Conservation (phyloP, 2,113 vertebrate genomes). For the Dromiciops gliroides region DNA sequence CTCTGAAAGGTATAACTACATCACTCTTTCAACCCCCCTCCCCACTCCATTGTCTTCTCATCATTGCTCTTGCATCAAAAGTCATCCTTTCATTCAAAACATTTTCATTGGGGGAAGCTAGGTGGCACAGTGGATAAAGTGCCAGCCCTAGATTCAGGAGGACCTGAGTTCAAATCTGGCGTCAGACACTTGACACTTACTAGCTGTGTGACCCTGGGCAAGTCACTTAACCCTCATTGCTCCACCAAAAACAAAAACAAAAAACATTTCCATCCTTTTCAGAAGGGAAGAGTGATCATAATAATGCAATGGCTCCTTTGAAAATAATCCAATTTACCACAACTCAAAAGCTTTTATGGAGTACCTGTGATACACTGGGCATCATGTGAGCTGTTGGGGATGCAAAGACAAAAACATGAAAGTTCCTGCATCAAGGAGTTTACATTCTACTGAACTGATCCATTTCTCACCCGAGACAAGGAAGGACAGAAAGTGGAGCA, state of each 20-base stretch:
- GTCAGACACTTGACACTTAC: too few species aligned
- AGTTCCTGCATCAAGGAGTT: not conserved
- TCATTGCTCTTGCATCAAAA: not conserved
- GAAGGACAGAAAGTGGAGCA: not conserved
- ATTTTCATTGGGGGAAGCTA: too few species aligned
- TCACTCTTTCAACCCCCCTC: too few species aligned
- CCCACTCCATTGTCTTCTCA: too few species aligned
- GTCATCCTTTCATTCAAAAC: not conserved
- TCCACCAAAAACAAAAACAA: too few species aligned
- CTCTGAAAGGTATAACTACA: not conserved
- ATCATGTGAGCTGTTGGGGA: too few species aligned
- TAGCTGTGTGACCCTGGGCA: too few species aligned
- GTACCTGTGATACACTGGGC: not conserved
- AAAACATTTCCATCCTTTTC: not conserved
- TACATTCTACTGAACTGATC: not conserved
- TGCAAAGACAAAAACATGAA: not conserved
- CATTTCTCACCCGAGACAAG: not conserved
- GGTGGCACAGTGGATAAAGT: too few species aligned
- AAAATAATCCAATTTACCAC: not conserved
- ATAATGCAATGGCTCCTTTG: not conserved
- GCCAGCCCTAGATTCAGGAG: too few species aligned
- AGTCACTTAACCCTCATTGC: too few species aligned
- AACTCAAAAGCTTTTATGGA: not conserved
- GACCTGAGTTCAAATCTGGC: too few species aligned
- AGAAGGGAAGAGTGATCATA: not conserved